phyloP scores from a whole-genome alignment of 2,797 vertebrate species.

The Brotula barbata region DNA sequence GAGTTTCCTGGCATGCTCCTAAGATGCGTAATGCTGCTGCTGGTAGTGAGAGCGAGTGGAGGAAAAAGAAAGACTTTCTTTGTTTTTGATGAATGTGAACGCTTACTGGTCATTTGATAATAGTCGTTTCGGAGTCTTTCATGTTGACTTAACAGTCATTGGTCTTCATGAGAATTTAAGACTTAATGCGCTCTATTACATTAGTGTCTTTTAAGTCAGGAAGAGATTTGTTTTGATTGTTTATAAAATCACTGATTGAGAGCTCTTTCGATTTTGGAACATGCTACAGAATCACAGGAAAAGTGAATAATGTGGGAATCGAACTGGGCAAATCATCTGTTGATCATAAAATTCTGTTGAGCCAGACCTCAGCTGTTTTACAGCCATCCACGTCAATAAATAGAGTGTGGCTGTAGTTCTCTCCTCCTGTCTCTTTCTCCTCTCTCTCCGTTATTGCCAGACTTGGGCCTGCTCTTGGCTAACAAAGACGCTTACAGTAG shows the following conservation, averaged over 20 bases:
- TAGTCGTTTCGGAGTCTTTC: slow-evolving; percentile 1
- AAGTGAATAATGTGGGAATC: slow-evolving; percentile 32
- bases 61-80: slow-evolving; percentile 58
- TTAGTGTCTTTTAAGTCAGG: not conserved
- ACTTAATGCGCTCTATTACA: not conserved
- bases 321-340: slow-evolving; percentile 58
- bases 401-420: slow-evolving; percentile 46
- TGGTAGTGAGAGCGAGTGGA: slow-evolving; percentile 28
- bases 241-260: slow-evolving; percentile 16
- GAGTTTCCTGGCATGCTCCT: slow-evolving; percentile 68
- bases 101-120: slow-evolving; percentile 14
- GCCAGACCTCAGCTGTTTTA: slow-evolving; percentile 70
- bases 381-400: slow-evolving; percentile 62
- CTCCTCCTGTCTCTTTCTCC: slow-evolving; percentile 11
- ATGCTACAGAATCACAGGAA: slow-evolving; percentile 19
- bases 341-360: slow-evolving; percentile 65
- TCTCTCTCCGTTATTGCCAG: slow-evolving; percentile 20
- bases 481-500: slow-evolving; percentile 41
- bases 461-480: slow-evolving; percentile 17
- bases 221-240: not conserved
- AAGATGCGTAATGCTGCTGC: slow-evolving; percentile 62
- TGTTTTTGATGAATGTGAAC: slow-evolving; percentile 44
- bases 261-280: not conserved
- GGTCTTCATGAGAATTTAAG: not conserved
- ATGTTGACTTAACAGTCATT: not conserved